These are phyloP conservation scores for Steinernema feltiae DNA, from an alignment of 1,140 invertebrate genomes.

Conservation along the genomic window DNA sequence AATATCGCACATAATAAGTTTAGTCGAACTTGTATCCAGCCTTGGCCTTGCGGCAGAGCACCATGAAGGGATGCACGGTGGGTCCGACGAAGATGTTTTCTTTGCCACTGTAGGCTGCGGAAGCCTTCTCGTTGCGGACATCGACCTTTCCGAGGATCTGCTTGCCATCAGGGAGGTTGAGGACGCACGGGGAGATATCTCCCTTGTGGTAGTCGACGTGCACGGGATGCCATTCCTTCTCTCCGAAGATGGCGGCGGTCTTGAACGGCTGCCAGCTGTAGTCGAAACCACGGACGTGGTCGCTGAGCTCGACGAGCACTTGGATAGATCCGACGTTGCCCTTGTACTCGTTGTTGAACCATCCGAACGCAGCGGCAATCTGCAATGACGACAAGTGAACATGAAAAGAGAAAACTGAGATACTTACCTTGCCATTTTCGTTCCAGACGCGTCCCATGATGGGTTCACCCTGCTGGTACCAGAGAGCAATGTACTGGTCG, in stretches of 20 bases:
- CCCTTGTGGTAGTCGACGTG: slow-evolving; percentile 42
- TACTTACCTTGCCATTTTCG: slow-evolving; percentile 42
- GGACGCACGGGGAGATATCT: too few species aligned
- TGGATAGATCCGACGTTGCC: too few species aligned
- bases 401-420: slow-evolving; percentile 31
- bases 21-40: slow-evolving; percentile 35
- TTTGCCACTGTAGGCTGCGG: too few species aligned
- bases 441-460: slow-evolving; percentile 49
- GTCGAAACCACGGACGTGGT: slow-evolving; percentile 46
- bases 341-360: too few species aligned
- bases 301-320: slow-evolving; percentile 43
- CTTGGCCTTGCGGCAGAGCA: slow-evolving; percentile 41
- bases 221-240: slow-evolving; percentile 41
- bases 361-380: too few species aligned
- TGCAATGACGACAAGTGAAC: slow-evolving; percentile 38
- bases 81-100: slow-evolving; percentile 29
- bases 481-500: slow-evolving; percentile 46
- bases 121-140: too few species aligned
- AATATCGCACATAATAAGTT: slow-evolving; percentile 14
- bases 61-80: slow-evolving; percentile 28
- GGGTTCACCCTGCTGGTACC: slow-evolving; percentile 46
- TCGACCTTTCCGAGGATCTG: too few species aligned
- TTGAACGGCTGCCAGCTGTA: slow-evolving; percentile 43
- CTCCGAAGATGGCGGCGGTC: slow-evolving; percentile 41
- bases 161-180: too few species aligned